These are phyloP conservation scores for Leptobrachium ailaonicum DNA, from an alignment of 2,113 vertebrate species.

Conservation along the genomic window DNA sequence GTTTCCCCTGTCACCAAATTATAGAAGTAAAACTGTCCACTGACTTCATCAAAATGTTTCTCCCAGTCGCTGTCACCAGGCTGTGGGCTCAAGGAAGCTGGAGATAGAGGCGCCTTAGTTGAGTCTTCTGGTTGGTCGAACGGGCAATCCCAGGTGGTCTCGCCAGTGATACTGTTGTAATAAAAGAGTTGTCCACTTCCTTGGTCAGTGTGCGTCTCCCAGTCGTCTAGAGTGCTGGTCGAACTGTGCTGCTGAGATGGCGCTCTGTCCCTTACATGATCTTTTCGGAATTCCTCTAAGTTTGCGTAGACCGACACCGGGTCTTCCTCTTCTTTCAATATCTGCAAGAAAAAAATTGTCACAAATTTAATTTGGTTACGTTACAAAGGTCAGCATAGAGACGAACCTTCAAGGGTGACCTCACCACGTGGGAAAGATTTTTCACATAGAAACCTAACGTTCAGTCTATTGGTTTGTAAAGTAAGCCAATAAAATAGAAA, in stretches of 20 bases:
- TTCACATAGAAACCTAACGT: too few relatives aligned
- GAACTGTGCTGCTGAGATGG: neutral
- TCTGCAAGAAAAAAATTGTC: constrained; percentile 52
- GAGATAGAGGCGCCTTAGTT: constrained; percentile 51
- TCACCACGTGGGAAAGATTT: too few relatives aligned
- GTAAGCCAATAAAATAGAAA: too few relatives aligned
- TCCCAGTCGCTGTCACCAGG: constrained; percentile 73
- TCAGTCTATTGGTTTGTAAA: too few relatives aligned
- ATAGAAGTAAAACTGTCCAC: constrained; percentile 83
- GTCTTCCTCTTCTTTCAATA: constrained; percentile 54
- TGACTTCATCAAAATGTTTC: constrained; percentile 79
- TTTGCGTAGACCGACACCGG: constrained; percentile 80
- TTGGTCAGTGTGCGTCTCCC: constrained; percentile 85
- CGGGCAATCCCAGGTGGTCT: constrained; percentile 91
- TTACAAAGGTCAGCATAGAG: too few relatives aligned
- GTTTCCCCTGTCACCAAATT: constrained; percentile 84
- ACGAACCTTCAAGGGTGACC: too few relatives aligned
- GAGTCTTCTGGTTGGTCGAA: constrained; percentile 64
- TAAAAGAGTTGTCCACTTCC: constrained; percentile 84
- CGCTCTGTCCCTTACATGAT: constrained; percentile 24
- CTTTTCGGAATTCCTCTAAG: constrained; percentile 68
- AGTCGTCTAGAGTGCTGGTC: constrained; percentile 57
- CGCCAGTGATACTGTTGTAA: constrained; percentile 80
- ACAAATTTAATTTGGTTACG: too few relatives aligned
- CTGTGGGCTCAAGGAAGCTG: constrained; percentile 57